phyloP scores from a whole-genome alignment of 2,113 vertebrate species.

The Chiloscyllium plagiosum region DNA sequence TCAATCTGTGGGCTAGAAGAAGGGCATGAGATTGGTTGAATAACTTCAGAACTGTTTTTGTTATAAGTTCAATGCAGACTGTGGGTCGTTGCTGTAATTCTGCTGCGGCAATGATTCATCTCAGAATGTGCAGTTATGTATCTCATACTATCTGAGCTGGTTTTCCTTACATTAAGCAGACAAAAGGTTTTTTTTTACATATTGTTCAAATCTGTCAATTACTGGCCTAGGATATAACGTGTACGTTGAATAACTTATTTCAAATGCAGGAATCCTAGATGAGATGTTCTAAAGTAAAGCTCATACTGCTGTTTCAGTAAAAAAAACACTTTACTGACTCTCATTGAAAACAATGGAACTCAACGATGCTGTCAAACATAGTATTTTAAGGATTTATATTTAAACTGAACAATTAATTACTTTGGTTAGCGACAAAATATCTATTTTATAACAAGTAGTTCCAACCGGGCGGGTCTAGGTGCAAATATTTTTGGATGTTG shows the following conservation, averaged over 20 bases:
- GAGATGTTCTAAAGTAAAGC: background rate
- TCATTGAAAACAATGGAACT: background rate
- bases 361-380: background rate
- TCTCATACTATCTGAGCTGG: background rate
- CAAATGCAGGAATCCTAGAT: too few relatives aligned
- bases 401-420: background rate
- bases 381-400: background rate
- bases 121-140: background rate
- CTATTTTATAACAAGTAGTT: background rate
- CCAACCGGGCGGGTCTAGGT: background rate
- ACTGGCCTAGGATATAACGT: background rate
- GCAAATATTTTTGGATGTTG: background rate
- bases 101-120: slow-evolving; percentile 14
- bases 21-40: background rate
- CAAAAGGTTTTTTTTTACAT: background rate
- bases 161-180: background rate
- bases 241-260: background rate
- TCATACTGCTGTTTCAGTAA: too few relatives aligned
- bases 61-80: background rate
- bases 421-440: background rate
- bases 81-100: background rate
- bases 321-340: background rate
- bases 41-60: background rate
- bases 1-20: too few relatives aligned
- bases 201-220: background rate